Evolutionary conservation across 2,797 vertebrate genomes (phyloP), one percentile per base, ranked within the genome.

Genomic region (Buphagus erythrorhynchus): DNA sequence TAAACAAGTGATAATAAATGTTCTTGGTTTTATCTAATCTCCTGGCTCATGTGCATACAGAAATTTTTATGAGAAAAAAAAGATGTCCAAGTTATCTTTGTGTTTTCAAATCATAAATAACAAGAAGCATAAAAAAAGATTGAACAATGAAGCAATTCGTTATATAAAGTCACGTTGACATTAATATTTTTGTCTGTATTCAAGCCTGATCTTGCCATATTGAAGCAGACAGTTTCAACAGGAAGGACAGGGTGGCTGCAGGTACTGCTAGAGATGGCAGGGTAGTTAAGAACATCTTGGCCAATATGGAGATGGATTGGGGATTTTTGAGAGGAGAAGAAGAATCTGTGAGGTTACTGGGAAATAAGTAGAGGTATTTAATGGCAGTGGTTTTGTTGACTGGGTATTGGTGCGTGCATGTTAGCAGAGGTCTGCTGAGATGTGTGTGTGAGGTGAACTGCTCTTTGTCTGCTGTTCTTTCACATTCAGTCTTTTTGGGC

Each of bases 361-460:
- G 43, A 38, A 59, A 15, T 61, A 58, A 45, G 15, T 18, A 1
- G 0, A 15, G 38, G 31, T 22, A 16, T 75, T 68, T 79, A 58
- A 63, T 36, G 40, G 36, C 40, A 71, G 16, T 43, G 33, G 2
- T 76, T 73, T 63, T 86, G 42, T 35, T 85, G 67, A 33, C 14
- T 12, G 28, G 13, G 3, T 68, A 3, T 35, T 16, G 9, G n/a
- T 78, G 73, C 10, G 1, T 25, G 35, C 21, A 6, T 0, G 0
- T 29, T 51, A 62, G 40, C 16, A 69, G 49, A 86, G 57, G 10
- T 72, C 16, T 73, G 22, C 49, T 67, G 51, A 51, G n/a, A 2
- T n/a, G 5, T 83, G 5, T 82, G 17, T 22, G 12, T 46, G 17
- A 65, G 58, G 25, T 46, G 58, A 48, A 6, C 35, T 86, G 48